Conservation (phyloP, 2,888 invertebrate genomes). For the Nomada fucata region DNA sequence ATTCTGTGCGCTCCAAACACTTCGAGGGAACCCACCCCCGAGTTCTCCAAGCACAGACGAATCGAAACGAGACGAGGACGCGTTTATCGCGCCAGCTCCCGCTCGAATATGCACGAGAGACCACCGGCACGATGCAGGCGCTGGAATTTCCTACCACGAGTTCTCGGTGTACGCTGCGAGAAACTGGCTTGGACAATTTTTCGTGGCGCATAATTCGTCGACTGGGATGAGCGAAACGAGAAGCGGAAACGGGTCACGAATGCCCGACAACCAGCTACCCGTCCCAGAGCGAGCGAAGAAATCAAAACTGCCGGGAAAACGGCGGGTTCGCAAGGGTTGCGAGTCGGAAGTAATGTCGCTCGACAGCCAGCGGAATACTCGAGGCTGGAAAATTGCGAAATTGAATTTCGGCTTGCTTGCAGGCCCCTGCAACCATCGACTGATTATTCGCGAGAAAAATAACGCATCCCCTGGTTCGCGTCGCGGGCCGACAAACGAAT, state of each 20-base stretch:
- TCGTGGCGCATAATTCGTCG: conserved; percentile 9
- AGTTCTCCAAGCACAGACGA: neutral
- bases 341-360: conserved; percentile 23
- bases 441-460: conserved; percentile 38
- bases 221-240: neutral
- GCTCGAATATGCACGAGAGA: neutral
- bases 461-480: neutral
- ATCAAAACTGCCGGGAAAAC: conserved; percentile 3
- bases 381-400: conserved; percentile 32
- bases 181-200: conserved; percentile 10
- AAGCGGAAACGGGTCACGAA: conserved; percentile 6
- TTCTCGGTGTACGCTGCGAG: neutral
- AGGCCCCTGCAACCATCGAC: conserved; percentile 5
- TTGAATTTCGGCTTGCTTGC: conserved; percentile 36
- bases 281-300: neutral
- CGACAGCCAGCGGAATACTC: neutral
- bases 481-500: neutral
- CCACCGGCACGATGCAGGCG: neutral
- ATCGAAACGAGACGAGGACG: neutral
- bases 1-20: neutral
- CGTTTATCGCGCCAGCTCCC: neutral
- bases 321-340: neutral
- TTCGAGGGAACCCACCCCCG: neutral
- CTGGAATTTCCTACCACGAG: conserved; percentile 3
- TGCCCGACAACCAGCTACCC: neutral